A percentile compares a stretch with the other conserved stretches of the same genome.
Evolutionary conservation across 2,888 invertebrate species (phyloP).

Genomic region (Synergus laeviventris): DNA sequence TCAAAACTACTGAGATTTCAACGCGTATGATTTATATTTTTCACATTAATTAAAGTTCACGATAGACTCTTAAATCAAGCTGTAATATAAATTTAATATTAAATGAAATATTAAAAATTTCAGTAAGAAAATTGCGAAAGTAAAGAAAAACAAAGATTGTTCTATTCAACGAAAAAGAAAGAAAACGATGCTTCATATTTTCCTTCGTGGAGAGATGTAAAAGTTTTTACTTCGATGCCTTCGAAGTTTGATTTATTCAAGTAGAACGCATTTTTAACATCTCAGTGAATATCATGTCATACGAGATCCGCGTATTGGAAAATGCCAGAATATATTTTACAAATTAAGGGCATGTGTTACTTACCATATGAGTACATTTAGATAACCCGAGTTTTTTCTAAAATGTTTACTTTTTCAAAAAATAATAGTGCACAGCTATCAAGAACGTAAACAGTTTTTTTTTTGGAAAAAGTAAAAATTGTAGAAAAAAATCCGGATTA

Average conservation of each 20-base stretch:
- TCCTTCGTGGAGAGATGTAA: slow-evolving; percentile 7
- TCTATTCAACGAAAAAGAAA: slow-evolving; percentile 12
- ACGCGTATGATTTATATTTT: background rate
- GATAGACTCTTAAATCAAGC: background rate
- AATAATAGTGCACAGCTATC: too few relatives aligned
- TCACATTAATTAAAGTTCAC: background rate
- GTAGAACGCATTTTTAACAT: slow-evolving; percentile 35
- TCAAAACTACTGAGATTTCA: background rate
- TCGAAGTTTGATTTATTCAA: slow-evolving; percentile 34
- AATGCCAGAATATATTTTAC: slow-evolving; percentile 5
- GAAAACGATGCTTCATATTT: slow-evolving; percentile 26
- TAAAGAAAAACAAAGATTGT: slow-evolving; percentile 28
- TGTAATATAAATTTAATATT: background rate
- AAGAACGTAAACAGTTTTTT: too few relatives aligned
- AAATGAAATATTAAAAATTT: background rate
- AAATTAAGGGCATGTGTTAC: too few relatives aligned
- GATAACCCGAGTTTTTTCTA: too few relatives aligned
- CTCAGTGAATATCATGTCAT: slow-evolving; percentile 35
- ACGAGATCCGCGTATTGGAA: slow-evolving; percentile 30
- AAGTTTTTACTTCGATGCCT: slow-evolving; percentile 31
- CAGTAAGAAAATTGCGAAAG: background rate
- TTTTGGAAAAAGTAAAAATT: too few relatives aligned
- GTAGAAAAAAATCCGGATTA: too few relatives aligned
- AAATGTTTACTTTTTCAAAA: too few relatives aligned
- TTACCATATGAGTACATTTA: too few relatives aligned